Conservation (phyloP, 2,888 invertebrate species). For the Ariolimax columbianus region DNA sequence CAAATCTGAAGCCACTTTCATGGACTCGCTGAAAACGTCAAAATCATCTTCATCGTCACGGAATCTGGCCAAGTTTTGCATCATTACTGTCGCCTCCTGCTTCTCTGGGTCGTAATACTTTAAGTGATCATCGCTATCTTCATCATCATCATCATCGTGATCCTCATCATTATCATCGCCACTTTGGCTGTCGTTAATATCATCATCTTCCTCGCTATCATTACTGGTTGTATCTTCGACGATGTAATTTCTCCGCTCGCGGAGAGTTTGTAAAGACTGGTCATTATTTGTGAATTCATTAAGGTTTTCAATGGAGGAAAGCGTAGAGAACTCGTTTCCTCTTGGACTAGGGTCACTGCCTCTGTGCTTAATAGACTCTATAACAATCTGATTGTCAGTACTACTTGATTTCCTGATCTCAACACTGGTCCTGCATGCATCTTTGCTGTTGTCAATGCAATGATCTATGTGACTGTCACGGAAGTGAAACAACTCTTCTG, state of each 20-base stretch:
- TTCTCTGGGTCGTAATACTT: not conserved
- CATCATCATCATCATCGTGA: too few relatives aligned
- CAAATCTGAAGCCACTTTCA: not conserved
- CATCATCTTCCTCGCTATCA: slow-evolving; percentile 1
- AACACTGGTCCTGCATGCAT: not conserved
- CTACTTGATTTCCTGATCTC: not conserved
- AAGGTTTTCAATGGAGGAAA: slow-evolving; percentile 6
- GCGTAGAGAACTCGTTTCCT: not conserved
- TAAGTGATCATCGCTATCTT: not conserved
- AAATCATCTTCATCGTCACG: not conserved
- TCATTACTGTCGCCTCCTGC: not conserved
- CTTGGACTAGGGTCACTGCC: not conserved
- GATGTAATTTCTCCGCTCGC: not conserved
- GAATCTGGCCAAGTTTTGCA: not conserved
- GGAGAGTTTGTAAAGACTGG: not conserved
- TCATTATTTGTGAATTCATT: not conserved
- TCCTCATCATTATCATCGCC: slow-evolving; percentile 13
- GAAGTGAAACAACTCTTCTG: not conserved
- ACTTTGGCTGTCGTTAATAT: slow-evolving; percentile 6
- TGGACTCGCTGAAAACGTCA: not conserved
- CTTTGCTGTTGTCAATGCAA: not conserved
- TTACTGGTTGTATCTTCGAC: not conserved
- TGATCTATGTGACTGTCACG: not conserved
- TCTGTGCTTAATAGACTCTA: not conserved
- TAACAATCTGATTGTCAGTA: not conserved